Percentiles rank a stretch among this genome's conserved stretches.
Evolutionary conservation across 2,113 vertebrate genomes (phyloP).

Genomic region (Mus musculus): DNA sequence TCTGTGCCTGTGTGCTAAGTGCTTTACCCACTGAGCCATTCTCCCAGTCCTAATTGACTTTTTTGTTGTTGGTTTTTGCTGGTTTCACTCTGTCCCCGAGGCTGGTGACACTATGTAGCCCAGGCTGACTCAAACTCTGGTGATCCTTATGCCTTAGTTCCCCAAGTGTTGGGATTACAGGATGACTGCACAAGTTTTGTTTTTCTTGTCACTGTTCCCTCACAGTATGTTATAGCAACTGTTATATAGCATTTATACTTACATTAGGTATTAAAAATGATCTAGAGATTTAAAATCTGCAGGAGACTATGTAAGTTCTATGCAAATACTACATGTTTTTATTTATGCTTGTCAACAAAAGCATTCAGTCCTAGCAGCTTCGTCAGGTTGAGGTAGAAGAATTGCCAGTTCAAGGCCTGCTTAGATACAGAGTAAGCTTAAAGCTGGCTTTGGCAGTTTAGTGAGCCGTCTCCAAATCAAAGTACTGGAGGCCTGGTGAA

Average conservation of each 20-base stretch:
- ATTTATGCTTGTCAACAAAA: not conserved
- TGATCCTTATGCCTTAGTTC: not conserved
- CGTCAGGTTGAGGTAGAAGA: not conserved
- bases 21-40: not conserved
- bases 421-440: not conserved
- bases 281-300: not conserved
- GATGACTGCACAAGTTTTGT: not conserved
- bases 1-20: too few species aligned
- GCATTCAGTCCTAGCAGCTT: not conserved
- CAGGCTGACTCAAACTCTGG: not conserved
- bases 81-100: not conserved
- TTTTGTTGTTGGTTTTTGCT: not conserved
- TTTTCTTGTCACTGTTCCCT: not conserved
- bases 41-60: not conserved
- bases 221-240: not conserved
- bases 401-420: not conserved
- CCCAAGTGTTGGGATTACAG: too few species aligned
- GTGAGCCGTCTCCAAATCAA: not conserved
- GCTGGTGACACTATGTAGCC: not conserved
- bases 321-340: not conserved
- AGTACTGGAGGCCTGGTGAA: not conserved
- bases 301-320: not conserved
- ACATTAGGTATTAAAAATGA: too few species aligned
- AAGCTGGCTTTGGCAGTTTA: not conserved
- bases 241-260: not conserved